These are phyloP conservation scores for Alsophila aescularia DNA, from an alignment of 2,888 invertebrate species.

Conservation along the genomic window DNA sequence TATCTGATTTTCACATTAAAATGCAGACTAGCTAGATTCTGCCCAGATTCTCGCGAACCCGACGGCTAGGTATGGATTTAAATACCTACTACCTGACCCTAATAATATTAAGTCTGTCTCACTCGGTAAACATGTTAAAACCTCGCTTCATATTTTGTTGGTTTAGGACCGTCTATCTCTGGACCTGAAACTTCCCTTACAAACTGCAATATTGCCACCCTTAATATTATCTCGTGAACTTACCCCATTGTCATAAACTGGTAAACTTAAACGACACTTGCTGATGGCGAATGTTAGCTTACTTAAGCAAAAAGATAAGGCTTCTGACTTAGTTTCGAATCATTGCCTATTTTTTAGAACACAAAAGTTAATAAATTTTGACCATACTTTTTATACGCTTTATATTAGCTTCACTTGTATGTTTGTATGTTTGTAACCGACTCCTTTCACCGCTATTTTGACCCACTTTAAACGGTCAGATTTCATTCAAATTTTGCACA, in stretches of 20 bases:
- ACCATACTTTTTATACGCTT: too few species aligned
- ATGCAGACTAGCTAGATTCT: constrained; percentile 12
- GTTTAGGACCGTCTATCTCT: constrained; percentile 35
- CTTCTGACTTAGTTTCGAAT: neutral
- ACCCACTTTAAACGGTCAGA: too few species aligned
- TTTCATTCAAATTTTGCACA: too few species aligned
- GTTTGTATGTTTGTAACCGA: too few species aligned
- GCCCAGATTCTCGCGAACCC: constrained; percentile 19
- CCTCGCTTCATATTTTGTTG: constrained; percentile 31
- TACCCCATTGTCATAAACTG: constrained; percentile 29
- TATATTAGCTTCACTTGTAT: too few species aligned
- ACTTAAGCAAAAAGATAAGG: constrained; percentile 11
- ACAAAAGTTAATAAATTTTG: neutral
- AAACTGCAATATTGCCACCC: constrained; percentile 25
- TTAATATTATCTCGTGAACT: constrained; percentile 28
- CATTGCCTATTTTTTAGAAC: neutral
- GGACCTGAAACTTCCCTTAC: constrained; percentile 28
- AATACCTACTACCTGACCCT: constrained; percentile 28
- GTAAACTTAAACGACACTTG: constrained; percentile 27
- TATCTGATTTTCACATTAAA: constrained; percentile 19
- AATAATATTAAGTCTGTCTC: constrained; percentile 30
- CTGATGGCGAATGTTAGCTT: constrained; percentile 14
- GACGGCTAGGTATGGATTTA: constrained; percentile 22
- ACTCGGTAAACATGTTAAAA: constrained; percentile 33
- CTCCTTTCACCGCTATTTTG: too few species aligned